Percentiles rank a stretch among this genome's conserved stretches.
phyloP scores from a whole-genome alignment of 2,888 invertebrate species.

The Nymphalis polychloros region DNA sequence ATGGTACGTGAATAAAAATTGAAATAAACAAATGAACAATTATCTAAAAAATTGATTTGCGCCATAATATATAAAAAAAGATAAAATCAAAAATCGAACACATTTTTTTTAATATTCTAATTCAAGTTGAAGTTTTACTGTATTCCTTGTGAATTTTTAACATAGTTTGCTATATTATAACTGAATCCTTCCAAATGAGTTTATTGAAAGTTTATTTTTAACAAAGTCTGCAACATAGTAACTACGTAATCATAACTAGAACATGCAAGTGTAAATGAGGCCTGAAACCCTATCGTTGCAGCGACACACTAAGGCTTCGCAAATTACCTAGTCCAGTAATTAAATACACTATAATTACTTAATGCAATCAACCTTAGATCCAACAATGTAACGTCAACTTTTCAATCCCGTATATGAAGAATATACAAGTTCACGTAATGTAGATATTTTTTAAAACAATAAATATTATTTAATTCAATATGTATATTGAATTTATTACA shows the following conservation, averaged over 20 bases:
- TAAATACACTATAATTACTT: slow-evolving; percentile 78
- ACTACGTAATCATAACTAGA: slow-evolving; percentile 23
- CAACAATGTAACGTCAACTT: slow-evolving; percentile 10
- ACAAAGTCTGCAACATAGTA: slow-evolving; percentile 33
- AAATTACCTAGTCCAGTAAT: slow-evolving; percentile 77
- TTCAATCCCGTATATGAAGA: not conserved
- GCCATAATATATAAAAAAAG: too few relatives aligned
- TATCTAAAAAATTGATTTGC: too few relatives aligned
- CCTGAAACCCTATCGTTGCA: slow-evolving; percentile 68
- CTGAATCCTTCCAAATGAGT: too few relatives aligned
- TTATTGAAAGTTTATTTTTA: not conserved
- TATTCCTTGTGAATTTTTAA: too few relatives aligned
- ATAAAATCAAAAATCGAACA: too few relatives aligned
- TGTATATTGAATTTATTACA: too few relatives aligned
- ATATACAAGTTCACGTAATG: not conserved
- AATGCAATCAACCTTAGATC: slow-evolving; percentile 65
- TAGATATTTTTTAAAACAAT: not conserved
- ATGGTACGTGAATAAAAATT: too few relatives aligned
- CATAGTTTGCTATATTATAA: too few relatives aligned
- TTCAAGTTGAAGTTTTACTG: too few relatives aligned
- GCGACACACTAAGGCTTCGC: slow-evolving; percentile 66
- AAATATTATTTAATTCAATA: too few relatives aligned
- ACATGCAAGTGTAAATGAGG: slow-evolving; percentile 76
- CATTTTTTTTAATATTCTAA: too few relatives aligned
- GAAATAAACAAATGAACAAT: too few relatives aligned